A percentile compares a stretch with the other conserved stretches of the same genome.
These are phyloP conservation scores for Trachelus iudaicus DNA, from an alignment of 2,888 invertebrate genomes.

Conservation along the genomic window DNA sequence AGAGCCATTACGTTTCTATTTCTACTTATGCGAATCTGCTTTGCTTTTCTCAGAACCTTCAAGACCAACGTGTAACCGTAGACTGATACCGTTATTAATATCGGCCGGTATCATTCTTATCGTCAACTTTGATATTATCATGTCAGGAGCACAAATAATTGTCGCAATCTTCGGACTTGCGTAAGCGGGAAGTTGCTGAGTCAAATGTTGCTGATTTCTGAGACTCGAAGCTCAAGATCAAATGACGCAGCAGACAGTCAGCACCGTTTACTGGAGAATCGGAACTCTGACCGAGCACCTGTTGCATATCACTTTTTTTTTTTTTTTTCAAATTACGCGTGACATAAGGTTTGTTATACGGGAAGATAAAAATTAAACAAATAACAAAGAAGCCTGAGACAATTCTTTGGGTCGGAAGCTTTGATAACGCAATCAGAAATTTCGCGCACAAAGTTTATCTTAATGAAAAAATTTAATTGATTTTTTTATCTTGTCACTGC, in stretches of 20 bases:
- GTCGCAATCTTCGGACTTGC: background rate
- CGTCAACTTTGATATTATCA: background rate
- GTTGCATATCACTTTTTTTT: background rate
- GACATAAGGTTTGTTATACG: background rate
- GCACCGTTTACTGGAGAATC: background rate
- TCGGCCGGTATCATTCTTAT: background rate
- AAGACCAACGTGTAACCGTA: background rate
- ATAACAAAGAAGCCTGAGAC: background rate
- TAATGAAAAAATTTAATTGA: background rate
- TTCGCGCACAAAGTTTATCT: background rate
- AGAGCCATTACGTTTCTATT: constrained; percentile 67
- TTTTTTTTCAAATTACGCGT: too few relatives aligned
- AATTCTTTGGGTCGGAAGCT: background rate
- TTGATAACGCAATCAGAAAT: background rate
- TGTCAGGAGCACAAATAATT: background rate
- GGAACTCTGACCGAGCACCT: background rate
- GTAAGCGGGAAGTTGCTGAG: background rate
- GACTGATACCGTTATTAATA: background rate
- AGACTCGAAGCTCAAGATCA: background rate
- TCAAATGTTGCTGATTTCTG: background rate
- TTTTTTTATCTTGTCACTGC: background rate
- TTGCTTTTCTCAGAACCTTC: background rate
- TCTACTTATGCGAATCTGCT: background rate
- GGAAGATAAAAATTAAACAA: background rate
- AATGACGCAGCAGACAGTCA: background rate